phyloP scores from a whole-genome alignment of 1,140 invertebrate species.

The Drepana arcuata region DNA sequence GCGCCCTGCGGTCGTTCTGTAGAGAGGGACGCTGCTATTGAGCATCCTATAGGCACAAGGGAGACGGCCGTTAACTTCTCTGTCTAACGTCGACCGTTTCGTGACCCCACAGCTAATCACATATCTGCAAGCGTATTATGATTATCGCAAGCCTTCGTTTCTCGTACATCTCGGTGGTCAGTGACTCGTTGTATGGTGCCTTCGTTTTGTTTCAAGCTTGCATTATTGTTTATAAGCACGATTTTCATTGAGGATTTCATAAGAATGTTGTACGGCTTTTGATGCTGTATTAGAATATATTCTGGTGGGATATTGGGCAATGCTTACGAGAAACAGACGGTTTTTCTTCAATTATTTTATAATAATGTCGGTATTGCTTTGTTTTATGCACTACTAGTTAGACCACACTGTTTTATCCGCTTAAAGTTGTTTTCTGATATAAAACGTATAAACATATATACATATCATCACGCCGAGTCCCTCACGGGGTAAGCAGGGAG shows the following conservation, averaged over 20 bases:
- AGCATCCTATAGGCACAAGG: conserved; percentile 19
- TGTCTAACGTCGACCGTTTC: conserved; percentile 58
- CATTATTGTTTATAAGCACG: conserved; percentile 13
- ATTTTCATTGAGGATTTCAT: conserved; percentile 6
- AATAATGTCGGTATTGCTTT: no score
- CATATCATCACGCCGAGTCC: no score
- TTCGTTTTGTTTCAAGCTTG: conserved; percentile 12
- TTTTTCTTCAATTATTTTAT: no score
- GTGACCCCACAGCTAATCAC: conserved; percentile 64
- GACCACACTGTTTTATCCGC: no score
- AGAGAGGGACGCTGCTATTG: conserved; percentile 32
- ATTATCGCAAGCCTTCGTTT: conserved; percentile 58
- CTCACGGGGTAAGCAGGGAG: no score
- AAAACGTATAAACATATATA: no score
- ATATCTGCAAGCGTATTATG: conserved; percentile 67
- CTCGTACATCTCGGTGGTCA: conserved; percentile 54
- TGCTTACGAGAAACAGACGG: no score
- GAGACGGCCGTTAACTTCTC: conserved; percentile 25
- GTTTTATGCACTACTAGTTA: no score
- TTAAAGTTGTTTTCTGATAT: no score
- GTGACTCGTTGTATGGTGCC: conserved; percentile 34
- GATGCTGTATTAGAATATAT: no score
- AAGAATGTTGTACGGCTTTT: no score
- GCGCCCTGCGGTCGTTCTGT: conserved; percentile 55
- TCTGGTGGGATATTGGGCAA: no score